Percentiles rank a stretch among this genome's conserved stretches.
Evolutionary conservation across 2,797 vertebrate genomes (phyloP).

Genomic region (Anguilla megastoma): DNA sequence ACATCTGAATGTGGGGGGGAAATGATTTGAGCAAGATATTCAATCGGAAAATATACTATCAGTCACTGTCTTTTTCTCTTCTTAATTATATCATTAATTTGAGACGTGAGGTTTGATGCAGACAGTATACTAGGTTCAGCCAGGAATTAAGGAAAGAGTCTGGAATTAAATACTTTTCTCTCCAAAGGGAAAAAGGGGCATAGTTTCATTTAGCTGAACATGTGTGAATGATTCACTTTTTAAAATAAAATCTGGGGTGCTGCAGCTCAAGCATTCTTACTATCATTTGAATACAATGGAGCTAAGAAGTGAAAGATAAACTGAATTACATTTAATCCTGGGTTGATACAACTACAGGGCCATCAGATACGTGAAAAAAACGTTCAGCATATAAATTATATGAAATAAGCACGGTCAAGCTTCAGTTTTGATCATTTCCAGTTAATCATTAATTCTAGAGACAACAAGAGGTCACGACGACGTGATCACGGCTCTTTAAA

Average conservation of each 20-base stretch:
- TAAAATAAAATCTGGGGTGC: neutral
- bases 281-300: neutral
- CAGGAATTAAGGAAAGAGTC: neutral
- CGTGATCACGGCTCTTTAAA: neutral
- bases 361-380: neutral
- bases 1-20: slow-evolving; percentile 4
- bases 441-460: neutral
- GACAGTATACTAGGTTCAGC: neutral
- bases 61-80: slow-evolving; percentile 10
- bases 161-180: neutral
- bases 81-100: slow-evolving; percentile 12
- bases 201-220: slow-evolving; percentile 6
- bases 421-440: neutral
- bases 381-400: neutral
- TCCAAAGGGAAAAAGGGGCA: neutral
- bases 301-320: neutral
- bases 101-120: neutral
- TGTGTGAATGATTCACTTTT: neutral
- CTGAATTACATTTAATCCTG: neutral
- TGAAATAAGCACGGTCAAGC: neutral
- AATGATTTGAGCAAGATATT: neutral
- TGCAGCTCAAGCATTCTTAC: neutral
- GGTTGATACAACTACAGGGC: neutral
- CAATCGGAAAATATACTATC: neutral
- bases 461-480: neutral